These are phyloP conservation scores for Linepithema humile DNA, from an alignment of 1,140 invertebrate genomes.

Conservation along the genomic window DNA sequence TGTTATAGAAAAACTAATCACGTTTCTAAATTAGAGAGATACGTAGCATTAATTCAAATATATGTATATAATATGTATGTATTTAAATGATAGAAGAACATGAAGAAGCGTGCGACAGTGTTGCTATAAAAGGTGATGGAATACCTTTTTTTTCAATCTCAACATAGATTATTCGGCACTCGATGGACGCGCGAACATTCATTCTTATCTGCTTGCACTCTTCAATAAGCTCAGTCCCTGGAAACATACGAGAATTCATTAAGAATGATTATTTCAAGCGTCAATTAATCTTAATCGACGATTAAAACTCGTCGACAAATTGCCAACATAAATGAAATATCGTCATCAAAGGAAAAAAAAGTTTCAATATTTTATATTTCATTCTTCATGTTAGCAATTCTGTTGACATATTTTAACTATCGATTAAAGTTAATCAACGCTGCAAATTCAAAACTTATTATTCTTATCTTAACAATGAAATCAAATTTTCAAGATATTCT, in stretches of 20 bases:
- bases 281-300: no score
- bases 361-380: not conserved
- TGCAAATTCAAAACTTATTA: not conserved
- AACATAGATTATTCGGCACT: slow-evolving; percentile 78
- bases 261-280: not conserved
- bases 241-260: slow-evolving; percentile 14
- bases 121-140: slow-evolving; percentile 82
- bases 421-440: no score
- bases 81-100: slow-evolving; percentile 77
- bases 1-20: slow-evolving; percentile 35
- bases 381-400: no score
- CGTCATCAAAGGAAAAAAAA: not conserved
- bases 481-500: not conserved
- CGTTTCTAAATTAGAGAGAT: slow-evolving; percentile 9
- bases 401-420: no score
- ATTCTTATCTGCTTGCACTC: slow-evolving; percentile 60
- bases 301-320: no score
- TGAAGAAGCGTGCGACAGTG: slow-evolving; percentile 78
- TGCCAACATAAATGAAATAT: no score
- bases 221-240: slow-evolving; percentile 76
- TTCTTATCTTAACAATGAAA: not conserved
- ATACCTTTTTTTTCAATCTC: slow-evolving; percentile 82
- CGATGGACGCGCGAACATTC: slow-evolving; percentile 64
- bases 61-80: slow-evolving; percentile 37
- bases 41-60: slow-evolving; percentile 12